phyloP scores from a whole-genome alignment of 2,797 vertebrate species.

The Cirrhinus molitorella region DNA sequence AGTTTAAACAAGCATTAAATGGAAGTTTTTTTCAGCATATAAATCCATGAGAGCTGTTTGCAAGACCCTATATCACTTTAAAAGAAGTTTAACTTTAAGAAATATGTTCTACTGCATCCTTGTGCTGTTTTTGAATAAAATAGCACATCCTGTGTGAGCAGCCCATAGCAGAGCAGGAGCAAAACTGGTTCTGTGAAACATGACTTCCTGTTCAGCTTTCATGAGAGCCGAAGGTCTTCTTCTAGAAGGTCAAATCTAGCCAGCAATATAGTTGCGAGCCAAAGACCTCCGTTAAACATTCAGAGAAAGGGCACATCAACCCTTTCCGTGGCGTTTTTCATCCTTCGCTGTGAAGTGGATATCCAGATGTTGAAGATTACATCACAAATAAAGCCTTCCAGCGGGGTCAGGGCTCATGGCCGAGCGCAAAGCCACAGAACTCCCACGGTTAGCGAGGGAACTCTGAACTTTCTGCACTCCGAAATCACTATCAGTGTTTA shows the following conservation, averaged over 20 bases:
- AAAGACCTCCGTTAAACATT: constrained; percentile 65
- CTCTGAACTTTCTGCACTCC: constrained; percentile 41
- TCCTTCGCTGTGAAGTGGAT: constrained; percentile 39
- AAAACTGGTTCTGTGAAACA: constrained; percentile 37
- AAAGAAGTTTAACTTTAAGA: neutral
- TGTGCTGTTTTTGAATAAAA: neutral
- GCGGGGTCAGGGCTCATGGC: constrained; percentile 25
- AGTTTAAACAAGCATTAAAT: neutral
- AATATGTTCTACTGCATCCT: neutral
- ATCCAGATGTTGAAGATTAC: constrained; percentile 57
- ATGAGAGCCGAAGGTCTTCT: constrained; percentile 46
- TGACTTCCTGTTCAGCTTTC: constrained; percentile 50
- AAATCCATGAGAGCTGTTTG: neutral
- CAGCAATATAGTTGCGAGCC: constrained; percentile 43
- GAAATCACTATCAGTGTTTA: constrained; percentile 53
- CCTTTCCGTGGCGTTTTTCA: constrained; percentile 41
- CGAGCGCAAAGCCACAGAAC: constrained; percentile 32
- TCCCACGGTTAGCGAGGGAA: constrained; percentile 47
- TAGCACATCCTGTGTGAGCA: constrained; percentile 1
- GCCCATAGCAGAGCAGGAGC: neutral
- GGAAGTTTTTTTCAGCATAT: neutral
- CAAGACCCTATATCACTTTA: neutral
- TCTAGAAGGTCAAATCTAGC: constrained; percentile 50
- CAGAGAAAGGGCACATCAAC: constrained; percentile 53
- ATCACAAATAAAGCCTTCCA: constrained; percentile 46